Base-by-base conservation (phyloP, 2,888 invertebrate genomes). In the Dasypolia templi region DNA sequence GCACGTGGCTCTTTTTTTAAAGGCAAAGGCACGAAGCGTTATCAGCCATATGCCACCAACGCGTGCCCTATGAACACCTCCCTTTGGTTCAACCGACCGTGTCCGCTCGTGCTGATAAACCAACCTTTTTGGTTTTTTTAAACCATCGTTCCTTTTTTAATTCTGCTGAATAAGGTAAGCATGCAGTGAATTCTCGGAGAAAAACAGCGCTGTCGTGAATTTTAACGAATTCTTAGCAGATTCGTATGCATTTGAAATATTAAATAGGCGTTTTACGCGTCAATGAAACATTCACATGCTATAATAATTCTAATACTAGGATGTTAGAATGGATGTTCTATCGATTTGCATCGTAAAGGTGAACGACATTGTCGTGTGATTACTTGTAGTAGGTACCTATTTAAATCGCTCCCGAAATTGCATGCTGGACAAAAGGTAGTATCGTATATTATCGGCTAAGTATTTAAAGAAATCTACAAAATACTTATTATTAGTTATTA, bases 21-120 rank as follows among this genome's bases (percentile, higher is more conserved):
- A 92, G 90, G 82, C 79, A 81, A 84, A 88, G 71, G 86, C 86
- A 86, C 88, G 79, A 77, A 53, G 82, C 85, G 86, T 91, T 93
- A 92, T 92, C 92, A 77, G 88, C 93, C 95, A 95, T 94, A 96
- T 96, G 95, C 91, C 93, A 94, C 94, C 87, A 87, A 90, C 95
- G 94, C 95, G 95, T 94, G 95, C 91, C 91, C 87, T 91, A 89
- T 85, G 77, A 72, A 78, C 75, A 66, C 79, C 77, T 87, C 83
- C 84, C 84, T 85, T 80, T 83, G 73, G 85, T 75, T 85, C 90
- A 90, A 77, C 92, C 89, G 83, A 92, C 90, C 93, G 89, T 92
- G 80, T 89, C 81, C 68, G 77, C 72, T 78, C 84, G 84, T 81
- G 79, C 74, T 55, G 70, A 70, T 71, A 72, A 79, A 65, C 19